phyloP scores from a whole-genome alignment of 2,113 vertebrate genomes.

The Rissa tridactyla region DNA sequence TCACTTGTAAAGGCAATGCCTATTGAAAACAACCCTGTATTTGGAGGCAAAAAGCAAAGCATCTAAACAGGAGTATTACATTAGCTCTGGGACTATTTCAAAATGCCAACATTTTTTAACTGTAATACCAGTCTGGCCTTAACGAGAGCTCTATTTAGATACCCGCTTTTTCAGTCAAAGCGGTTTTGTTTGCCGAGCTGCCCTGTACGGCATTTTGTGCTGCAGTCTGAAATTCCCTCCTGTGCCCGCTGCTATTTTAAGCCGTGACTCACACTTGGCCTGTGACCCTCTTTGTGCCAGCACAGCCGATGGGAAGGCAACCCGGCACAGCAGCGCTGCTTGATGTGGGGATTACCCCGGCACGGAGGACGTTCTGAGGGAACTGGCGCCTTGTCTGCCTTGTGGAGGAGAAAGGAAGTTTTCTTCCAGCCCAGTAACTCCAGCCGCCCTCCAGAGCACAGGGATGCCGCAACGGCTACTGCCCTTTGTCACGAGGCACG shows the following conservation, averaged over 20 bases:
- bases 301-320: neutral
- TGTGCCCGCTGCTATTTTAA: slow-evolving; percentile 26
- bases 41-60: neutral
- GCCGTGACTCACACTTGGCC: neutral
- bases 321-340: neutral
- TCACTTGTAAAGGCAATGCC: neutral
- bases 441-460: neutral
- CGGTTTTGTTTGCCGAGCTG: neutral
- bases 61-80: neutral
- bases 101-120: neutral
- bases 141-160: neutral
- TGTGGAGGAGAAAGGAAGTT: neutral
- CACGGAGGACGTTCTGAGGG: neutral
- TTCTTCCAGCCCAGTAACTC: neutral
- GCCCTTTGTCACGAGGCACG: neutral
- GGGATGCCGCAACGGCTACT: neutral
- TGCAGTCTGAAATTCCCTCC: neutral
- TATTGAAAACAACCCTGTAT: neutral
- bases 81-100: neutral
- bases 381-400: neutral
- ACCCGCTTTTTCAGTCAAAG: neutral
- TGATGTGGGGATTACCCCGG: neutral
- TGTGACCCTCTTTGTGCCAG: neutral
- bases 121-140: neutral
- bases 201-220: neutral